Base-by-base conservation (phyloP, 2,113 vertebrate species). In the Channa argus region DNA sequence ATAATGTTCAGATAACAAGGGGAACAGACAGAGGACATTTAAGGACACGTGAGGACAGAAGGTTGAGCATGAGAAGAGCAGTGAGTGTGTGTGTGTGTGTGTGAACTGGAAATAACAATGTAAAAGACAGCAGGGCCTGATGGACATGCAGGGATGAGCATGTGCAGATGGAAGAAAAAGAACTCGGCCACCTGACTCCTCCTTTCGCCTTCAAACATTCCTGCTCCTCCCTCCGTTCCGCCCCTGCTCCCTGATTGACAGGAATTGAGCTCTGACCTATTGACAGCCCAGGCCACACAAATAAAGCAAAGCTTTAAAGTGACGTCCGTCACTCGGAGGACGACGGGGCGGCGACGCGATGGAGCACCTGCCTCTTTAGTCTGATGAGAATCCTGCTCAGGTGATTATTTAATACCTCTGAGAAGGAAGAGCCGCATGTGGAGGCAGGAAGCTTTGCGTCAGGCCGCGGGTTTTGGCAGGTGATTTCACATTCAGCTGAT, bases 331-430 rank as follows among this genome's bases (percentile, higher is more conserved):
- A 76, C 66, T 72, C 59, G 36, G 64, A 77, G 69, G 66, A 73
- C 71, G 64, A 68, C 36, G 1, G 55, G 50, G 66, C 12, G 46
- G 50, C 3, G 44, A 59, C 47, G 1, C 77, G 87, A 89, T 82
- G 66, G 82, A 86, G 77, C 83, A 83, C 83, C 85, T 80, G 83
- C 63, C 87, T 84, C 85, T 85, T 88, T 84, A 83, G 68, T 79
- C 53, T 87, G 88, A 91, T 92, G 87, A 89, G 77, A 89, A 63
- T 82, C 63, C 71, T 37, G 80, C 67, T 84, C 83, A 87, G 87
- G 84, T 86, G 75, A 84, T 76, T 9, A 73, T 88, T 87, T 86
- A 87, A 86, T 89, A 86, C 80, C 62, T 8, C 74, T 36, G 72
- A 74, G 72, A 59, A 74, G 63, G 63, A 75, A 72, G 50, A 58